phyloP scores from a whole-genome alignment of 2,888 invertebrate genomes.

The Drepanosiphum platanoidis region DNA sequence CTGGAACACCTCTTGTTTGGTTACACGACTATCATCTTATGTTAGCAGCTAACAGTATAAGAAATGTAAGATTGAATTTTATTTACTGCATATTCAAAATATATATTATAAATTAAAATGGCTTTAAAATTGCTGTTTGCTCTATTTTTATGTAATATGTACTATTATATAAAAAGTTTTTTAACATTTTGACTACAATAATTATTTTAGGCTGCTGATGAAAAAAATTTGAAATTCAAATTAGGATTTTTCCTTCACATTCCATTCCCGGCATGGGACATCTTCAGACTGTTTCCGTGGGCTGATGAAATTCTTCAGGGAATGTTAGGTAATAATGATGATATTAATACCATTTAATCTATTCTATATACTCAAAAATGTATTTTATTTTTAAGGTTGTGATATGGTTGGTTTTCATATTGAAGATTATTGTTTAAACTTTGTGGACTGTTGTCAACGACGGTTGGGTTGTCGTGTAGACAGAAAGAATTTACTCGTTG shows the following conservation, averaged over 20 bases:
- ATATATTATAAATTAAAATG: too few relatives aligned
- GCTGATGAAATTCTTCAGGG: constrained; percentile 94
- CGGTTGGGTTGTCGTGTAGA: constrained; percentile 88
- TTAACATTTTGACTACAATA: too few relatives aligned
- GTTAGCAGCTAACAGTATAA: constrained; percentile 90
- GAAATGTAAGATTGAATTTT: constrained; percentile 72
- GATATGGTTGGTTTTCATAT: constrained; percentile 95
- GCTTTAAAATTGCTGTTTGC: too few relatives aligned
- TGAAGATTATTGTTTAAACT: constrained; percentile 89
- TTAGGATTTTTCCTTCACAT: constrained; percentile 94
- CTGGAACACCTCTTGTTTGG: constrained; percentile 83
- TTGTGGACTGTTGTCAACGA: constrained; percentile 90
- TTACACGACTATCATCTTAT: constrained; percentile 94
- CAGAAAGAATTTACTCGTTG: constrained; percentile 85
- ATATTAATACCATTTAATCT: neutral
- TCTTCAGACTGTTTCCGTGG: constrained; percentile 89
- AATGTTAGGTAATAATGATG: constrained; percentile 75
- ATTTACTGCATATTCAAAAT: too few relatives aligned
- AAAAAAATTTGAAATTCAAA: constrained; percentile 79
- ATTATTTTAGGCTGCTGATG: constrained; percentile 75
- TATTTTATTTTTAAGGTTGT: constrained; percentile 72
- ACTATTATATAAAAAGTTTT: neutral
- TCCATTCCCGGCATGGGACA: constrained; percentile 95
- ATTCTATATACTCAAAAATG: neutral
- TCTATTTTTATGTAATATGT: constrained; percentile 5